phyloP scores from a whole-genome alignment of 2,797 vertebrate species.

The Lepidocolaptes lacrymiger region DNA sequence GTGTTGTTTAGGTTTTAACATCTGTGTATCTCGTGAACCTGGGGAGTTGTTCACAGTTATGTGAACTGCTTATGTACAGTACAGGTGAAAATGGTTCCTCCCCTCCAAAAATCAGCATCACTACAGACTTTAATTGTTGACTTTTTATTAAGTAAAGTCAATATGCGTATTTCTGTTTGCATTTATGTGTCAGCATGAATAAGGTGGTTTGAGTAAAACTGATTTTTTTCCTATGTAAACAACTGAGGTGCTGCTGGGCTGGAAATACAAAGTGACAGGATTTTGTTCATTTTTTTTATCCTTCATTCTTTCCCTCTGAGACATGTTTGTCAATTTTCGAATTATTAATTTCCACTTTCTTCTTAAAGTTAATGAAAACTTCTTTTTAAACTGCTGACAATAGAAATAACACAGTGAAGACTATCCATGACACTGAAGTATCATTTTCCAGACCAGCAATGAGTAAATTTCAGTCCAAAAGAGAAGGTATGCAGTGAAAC shows the following conservation, averaged over 20 bases:
- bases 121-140: background rate
- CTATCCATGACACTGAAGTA: background rate
- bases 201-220: background rate
- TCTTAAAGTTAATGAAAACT: background rate
- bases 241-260: background rate
- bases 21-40: background rate
- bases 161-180: background rate
- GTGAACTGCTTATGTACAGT: background rate
- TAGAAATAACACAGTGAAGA: background rate
- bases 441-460: background rate
- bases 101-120: background rate
- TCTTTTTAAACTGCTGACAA: background rate
- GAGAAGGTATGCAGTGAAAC: background rate
- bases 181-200: background rate
- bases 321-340: background rate
- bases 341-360: background rate
- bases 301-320: background rate
- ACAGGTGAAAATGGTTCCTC: background rate
- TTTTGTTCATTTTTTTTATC: fast-evolving
- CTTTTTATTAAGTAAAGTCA: background rate
- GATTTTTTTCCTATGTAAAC: background rate
- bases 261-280: background rate
- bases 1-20: background rate
- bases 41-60: background rate
- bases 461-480: background rate